Conservation (phyloP, 2,888 invertebrate genomes). For the Lypha dubia region DNA sequence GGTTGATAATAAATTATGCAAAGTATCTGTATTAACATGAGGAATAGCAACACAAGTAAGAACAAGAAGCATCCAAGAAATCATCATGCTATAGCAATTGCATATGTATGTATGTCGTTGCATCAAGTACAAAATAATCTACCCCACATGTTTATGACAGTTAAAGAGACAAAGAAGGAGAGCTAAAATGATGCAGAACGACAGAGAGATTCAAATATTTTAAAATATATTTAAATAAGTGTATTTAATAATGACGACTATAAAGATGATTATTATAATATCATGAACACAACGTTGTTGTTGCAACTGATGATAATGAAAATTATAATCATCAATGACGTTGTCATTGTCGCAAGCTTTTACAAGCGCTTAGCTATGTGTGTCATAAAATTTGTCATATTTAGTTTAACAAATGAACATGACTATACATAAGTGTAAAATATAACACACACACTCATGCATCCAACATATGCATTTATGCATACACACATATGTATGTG, state of each 20-base stretch:
- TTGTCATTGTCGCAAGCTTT: slow-evolving; percentile 61
- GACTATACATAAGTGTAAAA: background rate
- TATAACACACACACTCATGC: background rate
- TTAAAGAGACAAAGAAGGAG: slow-evolving; percentile 12
- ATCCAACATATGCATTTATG: no score
- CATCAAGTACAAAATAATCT: background rate
- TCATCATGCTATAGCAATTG: background rate
- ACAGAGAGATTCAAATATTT: slow-evolving; percentile 63
- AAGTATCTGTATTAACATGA: slow-evolving; percentile 36
- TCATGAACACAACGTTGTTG: slow-evolving; percentile 8
- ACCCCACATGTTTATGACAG: slow-evolving; percentile 29
- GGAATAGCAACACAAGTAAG: slow-evolving; percentile 2
- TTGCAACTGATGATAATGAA: slow-evolving; percentile 54
- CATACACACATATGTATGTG: slow-evolving; percentile 1
- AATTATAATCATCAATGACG: slow-evolving; percentile 63
- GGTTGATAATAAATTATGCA: slow-evolving; percentile 43
- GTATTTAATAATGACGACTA: slow-evolving; percentile 53
- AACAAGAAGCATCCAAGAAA: slow-evolving; percentile 19
- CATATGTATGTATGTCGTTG: background rate
- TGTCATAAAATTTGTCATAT: slow-evolving; percentile 54
- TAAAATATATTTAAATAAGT: slow-evolving; percentile 52
- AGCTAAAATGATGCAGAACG: background rate
- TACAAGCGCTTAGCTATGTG: background rate
- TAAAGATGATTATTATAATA: slow-evolving; percentile 32
- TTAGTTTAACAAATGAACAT: slow-evolving; percentile 46